Conservation (phyloP, 2,797 vertebrate genomes). For the Ctenopoma kingsleyae region DNA sequence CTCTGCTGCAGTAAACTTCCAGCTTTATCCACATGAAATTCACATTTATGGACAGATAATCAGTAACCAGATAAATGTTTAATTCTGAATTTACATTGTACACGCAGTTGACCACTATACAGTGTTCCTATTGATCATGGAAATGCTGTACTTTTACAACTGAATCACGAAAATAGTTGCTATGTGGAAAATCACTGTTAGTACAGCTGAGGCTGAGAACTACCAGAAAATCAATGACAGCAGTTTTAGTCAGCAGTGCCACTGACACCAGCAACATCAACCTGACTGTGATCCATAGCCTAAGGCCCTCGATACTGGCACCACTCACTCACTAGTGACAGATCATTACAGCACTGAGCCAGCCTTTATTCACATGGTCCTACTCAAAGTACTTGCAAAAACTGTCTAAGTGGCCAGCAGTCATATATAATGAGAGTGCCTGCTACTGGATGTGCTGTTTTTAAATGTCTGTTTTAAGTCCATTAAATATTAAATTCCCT, state of each 20-base stretch:
- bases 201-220: conserved; percentile 57
- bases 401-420: conserved; percentile 26
- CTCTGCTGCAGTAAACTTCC: conserved; percentile 1
- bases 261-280: conserved; percentile 58
- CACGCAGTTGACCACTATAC: not conserved
- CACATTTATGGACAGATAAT: not conserved
- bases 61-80: not conserved
- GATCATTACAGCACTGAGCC: conserved; percentile 45
- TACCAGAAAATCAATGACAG: conserved; percentile 74
- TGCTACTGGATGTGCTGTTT: not conserved
- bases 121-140: conserved; percentile 9
- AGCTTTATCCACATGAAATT: conserved; percentile 1
- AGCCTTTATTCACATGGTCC: conserved; percentile 25
- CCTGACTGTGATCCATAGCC: conserved; percentile 72
- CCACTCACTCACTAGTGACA: conserved; percentile 40
- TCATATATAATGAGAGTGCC: conserved; percentile 15
- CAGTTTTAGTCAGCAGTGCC: conserved; percentile 56
- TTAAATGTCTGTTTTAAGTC: conserved; percentile 15
- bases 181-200: conserved; percentile 62
- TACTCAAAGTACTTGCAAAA: conserved; percentile 15
- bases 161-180: conserved; percentile 37
- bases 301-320: conserved; percentile 37
- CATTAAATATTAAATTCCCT: not conserved
- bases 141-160: conserved; percentile 3
- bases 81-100: not conserved